Conservation (phyloP, 2,113 vertebrate species). For the Anhinga rufa region DNA sequence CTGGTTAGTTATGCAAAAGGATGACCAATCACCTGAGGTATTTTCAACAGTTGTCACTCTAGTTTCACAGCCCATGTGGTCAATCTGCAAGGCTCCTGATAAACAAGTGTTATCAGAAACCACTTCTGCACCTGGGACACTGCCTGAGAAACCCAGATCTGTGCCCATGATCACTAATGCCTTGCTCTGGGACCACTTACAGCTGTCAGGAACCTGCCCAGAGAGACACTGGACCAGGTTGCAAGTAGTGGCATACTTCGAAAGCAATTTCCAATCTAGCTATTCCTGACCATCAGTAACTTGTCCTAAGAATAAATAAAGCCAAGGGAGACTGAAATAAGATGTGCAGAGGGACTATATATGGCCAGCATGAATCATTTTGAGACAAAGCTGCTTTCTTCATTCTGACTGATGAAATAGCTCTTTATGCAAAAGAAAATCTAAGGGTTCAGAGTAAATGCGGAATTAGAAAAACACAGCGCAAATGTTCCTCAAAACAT, state of each 20-base stretch:
- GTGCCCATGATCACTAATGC: rapidly evolving
- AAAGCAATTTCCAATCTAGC: background rate
- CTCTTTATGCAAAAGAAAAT: background rate
- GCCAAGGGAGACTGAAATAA: background rate
- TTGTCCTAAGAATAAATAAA: background rate
- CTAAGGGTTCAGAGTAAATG: background rate
- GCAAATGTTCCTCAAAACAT: background rate
- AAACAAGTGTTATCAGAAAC: background rate
- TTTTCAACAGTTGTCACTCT: background rate
- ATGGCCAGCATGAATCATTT: background rate
- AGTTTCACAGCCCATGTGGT: background rate
- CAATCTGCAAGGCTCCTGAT: background rate
- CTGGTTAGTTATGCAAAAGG: background rate
- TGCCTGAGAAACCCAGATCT: background rate
- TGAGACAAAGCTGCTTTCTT: background rate
- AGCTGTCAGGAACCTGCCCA: background rate
- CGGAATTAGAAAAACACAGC: background rate
- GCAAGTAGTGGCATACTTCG: background rate
- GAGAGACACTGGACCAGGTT: background rate
- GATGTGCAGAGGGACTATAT: background rate
- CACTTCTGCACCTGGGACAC: background rate
- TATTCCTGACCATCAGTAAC: background rate
- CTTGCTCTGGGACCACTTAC: background rate
- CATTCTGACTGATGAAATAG: background rate
- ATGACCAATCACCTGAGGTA: background rate